These are phyloP conservation scores for Cheilosia vernalis DNA, from an alignment of 2,888 invertebrate genomes.

Conservation along the genomic window DNA sequence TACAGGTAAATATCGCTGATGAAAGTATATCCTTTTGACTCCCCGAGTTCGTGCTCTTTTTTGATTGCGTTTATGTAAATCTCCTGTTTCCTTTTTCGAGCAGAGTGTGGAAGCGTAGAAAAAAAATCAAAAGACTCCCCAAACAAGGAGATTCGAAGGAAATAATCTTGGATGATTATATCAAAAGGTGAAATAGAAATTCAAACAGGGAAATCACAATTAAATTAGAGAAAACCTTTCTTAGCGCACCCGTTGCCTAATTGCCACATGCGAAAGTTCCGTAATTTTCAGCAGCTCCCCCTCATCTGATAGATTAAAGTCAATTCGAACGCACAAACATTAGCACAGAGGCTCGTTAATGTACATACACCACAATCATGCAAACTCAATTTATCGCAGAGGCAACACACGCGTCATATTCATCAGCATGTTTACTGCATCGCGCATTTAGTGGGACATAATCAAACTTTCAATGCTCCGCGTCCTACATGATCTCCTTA, in stretches of 20 bases:
- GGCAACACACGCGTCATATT: neutral
- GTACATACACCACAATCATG: too few relatives aligned
- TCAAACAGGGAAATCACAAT: neutral
- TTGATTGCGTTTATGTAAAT: constrained; percentile 34
- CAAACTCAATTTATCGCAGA: neutral
- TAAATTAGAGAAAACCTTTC: neutral
- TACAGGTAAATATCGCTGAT: neutral
- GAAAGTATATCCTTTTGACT: constrained; percentile 6
- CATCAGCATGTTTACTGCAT: neutral
- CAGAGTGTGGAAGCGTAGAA: neutral
- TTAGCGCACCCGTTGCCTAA: neutral
- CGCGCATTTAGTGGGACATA: neutral
- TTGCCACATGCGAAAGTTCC: neutral
- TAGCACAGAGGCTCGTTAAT: too few relatives aligned
- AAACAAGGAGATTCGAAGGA: neutral
- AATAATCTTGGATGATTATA: constrained; percentile 26
- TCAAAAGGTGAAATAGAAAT: neutral
- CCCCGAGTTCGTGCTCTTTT: neutral
- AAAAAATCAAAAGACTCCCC: neutral
- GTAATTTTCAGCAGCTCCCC: neutral
- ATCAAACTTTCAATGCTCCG: neutral
- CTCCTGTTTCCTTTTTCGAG: neutral
- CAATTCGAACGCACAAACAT: neutral
- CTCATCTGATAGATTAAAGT: neutral
- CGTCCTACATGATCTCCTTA: neutral